These are phyloP conservation scores for Tetramorium parvispinum DNA, from an alignment of 1,140 invertebrate genomes.

Conservation along the genomic window DNA sequence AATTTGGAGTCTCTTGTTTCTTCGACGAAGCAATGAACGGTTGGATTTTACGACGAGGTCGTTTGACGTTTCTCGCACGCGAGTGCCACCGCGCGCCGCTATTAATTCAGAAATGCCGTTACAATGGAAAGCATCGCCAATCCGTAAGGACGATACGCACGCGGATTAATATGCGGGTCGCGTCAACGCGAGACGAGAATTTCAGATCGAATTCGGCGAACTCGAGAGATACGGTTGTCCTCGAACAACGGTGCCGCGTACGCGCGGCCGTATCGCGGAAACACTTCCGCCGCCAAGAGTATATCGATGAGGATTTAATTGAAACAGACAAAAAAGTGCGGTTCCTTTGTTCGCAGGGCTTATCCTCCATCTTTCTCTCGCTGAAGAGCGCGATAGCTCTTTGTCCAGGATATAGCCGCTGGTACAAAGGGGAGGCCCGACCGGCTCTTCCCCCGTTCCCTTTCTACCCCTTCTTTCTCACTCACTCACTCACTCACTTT, in stretches of 20 bases:
- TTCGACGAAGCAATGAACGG: neutral
- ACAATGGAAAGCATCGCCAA: neutral
- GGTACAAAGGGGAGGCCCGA: conserved; percentile 55
- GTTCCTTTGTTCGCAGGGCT: conserved; percentile 66
- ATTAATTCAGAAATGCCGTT: conserved; percentile 23
- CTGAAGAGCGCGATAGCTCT: conserved; percentile 59
- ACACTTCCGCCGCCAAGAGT: conserved; percentile 28
- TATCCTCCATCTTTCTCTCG: conserved; percentile 31
- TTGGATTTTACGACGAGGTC: neutral
- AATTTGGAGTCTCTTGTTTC: neutral
- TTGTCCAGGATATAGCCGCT: conserved; percentile 62
- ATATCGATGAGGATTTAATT: conserved; percentile 67
- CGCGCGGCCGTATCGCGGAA: conserved; percentile 14
- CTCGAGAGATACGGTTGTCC: neutral
- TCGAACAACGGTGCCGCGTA: neutral
- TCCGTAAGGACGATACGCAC: conserved; percentile 17
- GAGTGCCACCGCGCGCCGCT: neutral
- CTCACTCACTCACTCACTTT: too few species aligned
- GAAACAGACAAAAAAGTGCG: conserved; percentile 57
- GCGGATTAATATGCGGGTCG: conserved; percentile 33
- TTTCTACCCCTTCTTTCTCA: too few species aligned
- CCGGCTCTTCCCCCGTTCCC: neutral
- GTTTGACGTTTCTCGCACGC: neutral
- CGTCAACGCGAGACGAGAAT: conserved; percentile 31
- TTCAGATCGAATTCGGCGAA: neutral